Evolutionary conservation across 1,140 invertebrate genomes (phyloP).

Genomic region (Streblospio benedicti): DNA sequence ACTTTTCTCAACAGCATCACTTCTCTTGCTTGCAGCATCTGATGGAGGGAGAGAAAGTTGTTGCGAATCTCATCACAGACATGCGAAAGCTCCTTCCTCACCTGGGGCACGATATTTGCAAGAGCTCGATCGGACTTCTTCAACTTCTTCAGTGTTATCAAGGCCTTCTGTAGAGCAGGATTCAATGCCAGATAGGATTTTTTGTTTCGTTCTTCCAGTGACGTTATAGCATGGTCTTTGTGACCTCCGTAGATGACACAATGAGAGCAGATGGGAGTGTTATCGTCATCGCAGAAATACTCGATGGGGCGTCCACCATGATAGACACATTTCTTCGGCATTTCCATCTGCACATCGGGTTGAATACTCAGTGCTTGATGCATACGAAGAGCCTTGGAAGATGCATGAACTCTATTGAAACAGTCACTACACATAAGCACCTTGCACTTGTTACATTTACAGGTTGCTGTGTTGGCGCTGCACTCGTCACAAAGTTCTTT

Average conservation of each 20-base stretch:
- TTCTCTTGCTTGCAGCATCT: conserved; percentile 20
- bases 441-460: conserved; percentile 30
- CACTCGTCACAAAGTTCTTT: conserved; percentile 24
- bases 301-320: conserved; percentile 30
- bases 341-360: conserved; percentile 11
- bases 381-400: conserved; percentile 20
- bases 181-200: background rate
- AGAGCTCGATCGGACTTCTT: conserved; percentile 6
- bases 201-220: conserved; percentile 28
- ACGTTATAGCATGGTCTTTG: conserved; percentile 31
- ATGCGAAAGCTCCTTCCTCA: conserved; percentile 13
- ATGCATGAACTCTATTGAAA: conserved; percentile 26
- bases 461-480: conserved; percentile 21
- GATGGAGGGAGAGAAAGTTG: conserved; percentile 21
- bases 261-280: conserved; percentile 31
- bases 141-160: background rate
- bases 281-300: conserved; percentile 38
- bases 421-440: conserved; percentile 26
- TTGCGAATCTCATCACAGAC: conserved; percentile 20
- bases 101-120: conserved; percentile 12
- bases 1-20: no score
- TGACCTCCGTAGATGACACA: conserved; percentile 39
- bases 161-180: background rate
- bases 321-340: conserved; percentile 17
- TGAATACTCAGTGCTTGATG: conserved; percentile 23